These are phyloP conservation scores for Geotrypetes seraphini DNA, from an alignment of 2,797 vertebrate species.

Conservation along the genomic window DNA sequence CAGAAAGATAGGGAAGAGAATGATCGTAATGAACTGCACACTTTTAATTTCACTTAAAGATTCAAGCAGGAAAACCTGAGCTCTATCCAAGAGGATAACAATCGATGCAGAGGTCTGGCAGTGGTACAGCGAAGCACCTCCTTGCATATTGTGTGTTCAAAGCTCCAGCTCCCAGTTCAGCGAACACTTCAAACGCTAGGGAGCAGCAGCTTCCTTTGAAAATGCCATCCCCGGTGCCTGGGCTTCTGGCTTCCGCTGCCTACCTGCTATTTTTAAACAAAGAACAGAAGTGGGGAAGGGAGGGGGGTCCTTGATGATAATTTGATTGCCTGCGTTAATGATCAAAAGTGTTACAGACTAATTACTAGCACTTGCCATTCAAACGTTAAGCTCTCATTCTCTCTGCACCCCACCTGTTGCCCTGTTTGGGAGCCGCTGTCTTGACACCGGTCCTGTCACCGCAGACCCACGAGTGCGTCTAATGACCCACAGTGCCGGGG, in stretches of 20 bases:
- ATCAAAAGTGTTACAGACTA: conserved; percentile 59
- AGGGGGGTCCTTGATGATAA: conserved; percentile 46
- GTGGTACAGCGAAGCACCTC: conserved; percentile 25
- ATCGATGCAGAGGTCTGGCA: conserved; percentile 39
- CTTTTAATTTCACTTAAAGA: conserved; percentile 51
- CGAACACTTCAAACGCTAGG: conserved; percentile 40
- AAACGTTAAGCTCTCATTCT: conserved; percentile 54
- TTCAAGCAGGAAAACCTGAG: conserved; percentile 39
- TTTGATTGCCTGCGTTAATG: conserved; percentile 59
- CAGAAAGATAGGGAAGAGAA: conserved; percentile 1
- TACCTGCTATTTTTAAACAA: conserved; percentile 36
- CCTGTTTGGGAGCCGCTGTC: conserved; percentile 2
- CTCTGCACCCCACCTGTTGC: conserved; percentile 9
- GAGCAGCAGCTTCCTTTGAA: conserved; percentile 50
- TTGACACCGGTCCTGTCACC: too few relatives aligned
- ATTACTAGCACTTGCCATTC: conserved; percentile 53
- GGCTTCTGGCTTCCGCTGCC: conserved; percentile 20
- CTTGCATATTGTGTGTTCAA: conserved; percentile 22
- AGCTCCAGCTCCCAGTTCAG: conserved; percentile 16
- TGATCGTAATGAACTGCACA: conserved; percentile 31
- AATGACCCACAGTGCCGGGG: too few relatives aligned
- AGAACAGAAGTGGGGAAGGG: conserved; percentile 7
- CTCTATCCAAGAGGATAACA: conserved; percentile 33
- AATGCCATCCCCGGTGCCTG: conserved; percentile 11
- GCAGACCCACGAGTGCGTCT: too few relatives aligned